A percentile compares a stretch with the other conserved stretches of the same genome.
Evolutionary conservation across 2,888 invertebrate genomes (phyloP).

Genomic region (Cryptocephalus primarius): DNA sequence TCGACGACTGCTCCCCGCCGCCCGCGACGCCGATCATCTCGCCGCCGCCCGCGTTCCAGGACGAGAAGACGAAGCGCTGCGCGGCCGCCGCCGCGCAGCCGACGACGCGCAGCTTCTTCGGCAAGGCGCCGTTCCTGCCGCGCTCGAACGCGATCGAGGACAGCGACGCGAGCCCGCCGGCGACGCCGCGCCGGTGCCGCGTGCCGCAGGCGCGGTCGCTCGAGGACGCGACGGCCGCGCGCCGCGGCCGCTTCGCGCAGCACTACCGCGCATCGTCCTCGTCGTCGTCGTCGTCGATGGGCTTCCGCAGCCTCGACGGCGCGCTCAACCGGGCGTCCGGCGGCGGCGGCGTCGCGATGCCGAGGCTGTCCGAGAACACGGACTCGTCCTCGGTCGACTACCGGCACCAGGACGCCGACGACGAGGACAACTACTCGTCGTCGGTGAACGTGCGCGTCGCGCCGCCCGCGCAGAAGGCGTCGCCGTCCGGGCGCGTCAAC

Average conservation of each 20-base stretch:
- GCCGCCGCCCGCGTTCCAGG: constrained; percentile 60
- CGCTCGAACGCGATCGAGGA: constrained; percentile 45
- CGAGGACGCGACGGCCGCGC: constrained; percentile 42
- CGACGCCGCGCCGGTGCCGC: constrained; percentile 26
- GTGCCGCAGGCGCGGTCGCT: constrained; percentile 40
- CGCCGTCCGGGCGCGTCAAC: constrained; percentile 27
- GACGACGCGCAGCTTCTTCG: constrained; percentile 33
- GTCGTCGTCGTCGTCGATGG: constrained; percentile 46
- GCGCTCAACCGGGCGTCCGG: constrained; percentile 31
- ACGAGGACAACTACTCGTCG: constrained; percentile 42
- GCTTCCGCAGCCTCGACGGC: constrained; percentile 54
- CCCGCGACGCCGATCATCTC: constrained; percentile 58
- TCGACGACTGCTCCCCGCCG: constrained; percentile 31
- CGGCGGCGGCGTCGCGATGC: constrained; percentile 27
- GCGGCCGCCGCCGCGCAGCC: background rate
- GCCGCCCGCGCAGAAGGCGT: constrained; percentile 27
- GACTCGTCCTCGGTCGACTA: constrained; percentile 36
- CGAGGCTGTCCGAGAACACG: constrained; percentile 41
- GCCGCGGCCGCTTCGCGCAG: constrained; percentile 19
- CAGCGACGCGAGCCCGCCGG: constrained; percentile 43
- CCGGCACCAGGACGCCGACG: constrained; percentile 39
- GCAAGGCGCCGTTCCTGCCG: constrained; percentile 42
- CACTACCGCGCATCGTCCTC: constrained; percentile 38
- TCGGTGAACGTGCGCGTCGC: constrained; percentile 37
- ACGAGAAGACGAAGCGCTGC: constrained; percentile 32